Conservation (phyloP, 2,797 vertebrate genomes). For the Sebastolobus alascanus region DNA sequence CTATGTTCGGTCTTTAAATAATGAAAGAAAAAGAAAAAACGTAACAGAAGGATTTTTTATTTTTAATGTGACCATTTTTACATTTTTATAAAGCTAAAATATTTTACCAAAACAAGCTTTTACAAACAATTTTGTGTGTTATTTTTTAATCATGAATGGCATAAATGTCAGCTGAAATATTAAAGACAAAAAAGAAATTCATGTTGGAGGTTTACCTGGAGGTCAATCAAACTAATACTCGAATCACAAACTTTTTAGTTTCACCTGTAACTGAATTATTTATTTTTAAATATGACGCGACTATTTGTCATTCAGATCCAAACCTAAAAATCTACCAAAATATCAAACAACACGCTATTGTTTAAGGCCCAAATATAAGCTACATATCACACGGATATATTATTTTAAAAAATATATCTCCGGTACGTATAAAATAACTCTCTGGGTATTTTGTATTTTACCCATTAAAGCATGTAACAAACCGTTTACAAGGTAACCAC, state of each 20-base stretch:
- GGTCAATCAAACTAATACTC: neutral
- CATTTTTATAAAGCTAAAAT: constrained; percentile 11
- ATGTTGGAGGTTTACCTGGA: neutral
- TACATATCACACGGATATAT: neutral
- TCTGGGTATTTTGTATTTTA: neutral
- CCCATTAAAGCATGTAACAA: constrained; percentile 22
- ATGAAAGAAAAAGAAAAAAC: neutral
- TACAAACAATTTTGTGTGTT: neutral
- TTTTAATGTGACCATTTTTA: constrained; percentile 14
- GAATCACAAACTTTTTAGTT: neutral
- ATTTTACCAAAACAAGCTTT: constrained; percentile 16
- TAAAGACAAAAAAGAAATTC: neutral
- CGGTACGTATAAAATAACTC: constrained; percentile 24
- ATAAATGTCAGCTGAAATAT: neutral
- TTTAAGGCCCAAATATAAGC: neutral
- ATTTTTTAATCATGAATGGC: neutral
- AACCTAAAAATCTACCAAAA: neutral
- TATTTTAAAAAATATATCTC: constrained; percentile 30
- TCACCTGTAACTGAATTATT: neutral
- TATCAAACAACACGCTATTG: neutral
- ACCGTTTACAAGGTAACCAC: neutral
- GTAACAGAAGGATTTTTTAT: neutral
- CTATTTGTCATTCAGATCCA: neutral
- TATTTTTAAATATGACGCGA: neutral
- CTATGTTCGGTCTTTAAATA: neutral